A percentile compares a stretch with the other conserved stretches of the same genome.
Conservation (phyloP, 2,797 vertebrate species). For the Vespertilio murinus region DNA sequence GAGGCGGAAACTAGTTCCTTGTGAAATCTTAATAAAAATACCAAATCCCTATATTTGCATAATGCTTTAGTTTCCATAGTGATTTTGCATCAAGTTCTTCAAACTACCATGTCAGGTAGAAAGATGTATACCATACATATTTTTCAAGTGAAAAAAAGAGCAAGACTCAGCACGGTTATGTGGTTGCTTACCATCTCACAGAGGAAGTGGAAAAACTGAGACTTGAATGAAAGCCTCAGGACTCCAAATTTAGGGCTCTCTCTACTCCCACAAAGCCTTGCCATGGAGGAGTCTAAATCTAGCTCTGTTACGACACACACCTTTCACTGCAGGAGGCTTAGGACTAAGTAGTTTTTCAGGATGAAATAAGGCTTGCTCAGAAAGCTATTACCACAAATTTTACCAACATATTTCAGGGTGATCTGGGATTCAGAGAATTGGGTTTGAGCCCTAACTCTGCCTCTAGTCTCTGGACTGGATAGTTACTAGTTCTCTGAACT, state of each 20-base stretch:
- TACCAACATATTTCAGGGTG: conserved; percentile 36
- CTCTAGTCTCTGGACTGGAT: neutral
- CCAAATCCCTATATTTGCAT: conserved; percentile 7
- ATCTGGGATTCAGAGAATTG: neutral
- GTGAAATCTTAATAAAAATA: conserved; percentile 62
- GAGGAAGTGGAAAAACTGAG: conserved; percentile 71
- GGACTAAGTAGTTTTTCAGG: neutral
- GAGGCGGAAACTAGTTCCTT: conserved; percentile 25
- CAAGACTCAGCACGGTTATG: conserved; percentile 38
- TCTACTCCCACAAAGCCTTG: conserved; percentile 42
- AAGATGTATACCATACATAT: conserved; percentile 3
- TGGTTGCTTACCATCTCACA: conserved; percentile 60
- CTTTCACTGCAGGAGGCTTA: conserved; percentile 29
- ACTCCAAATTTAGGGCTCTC: conserved; percentile 66
- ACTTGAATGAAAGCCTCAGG: conserved; percentile 47
- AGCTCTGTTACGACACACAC: conserved; percentile 40
- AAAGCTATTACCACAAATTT: conserved; percentile 38
- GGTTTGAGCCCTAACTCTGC: neutral
- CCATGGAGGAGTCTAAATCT: conserved; percentile 62
- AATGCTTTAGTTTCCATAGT: conserved; percentile 17
- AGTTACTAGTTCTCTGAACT: neutral
- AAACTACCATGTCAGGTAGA: conserved; percentile 20
- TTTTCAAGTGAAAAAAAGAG: neutral
- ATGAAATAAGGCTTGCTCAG: conserved; percentile 21
- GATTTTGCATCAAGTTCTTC: conserved; percentile 16